phyloP scores from a whole-genome alignment of 1,140 invertebrate genomes.

The Tetramorium parvispinum region DNA sequence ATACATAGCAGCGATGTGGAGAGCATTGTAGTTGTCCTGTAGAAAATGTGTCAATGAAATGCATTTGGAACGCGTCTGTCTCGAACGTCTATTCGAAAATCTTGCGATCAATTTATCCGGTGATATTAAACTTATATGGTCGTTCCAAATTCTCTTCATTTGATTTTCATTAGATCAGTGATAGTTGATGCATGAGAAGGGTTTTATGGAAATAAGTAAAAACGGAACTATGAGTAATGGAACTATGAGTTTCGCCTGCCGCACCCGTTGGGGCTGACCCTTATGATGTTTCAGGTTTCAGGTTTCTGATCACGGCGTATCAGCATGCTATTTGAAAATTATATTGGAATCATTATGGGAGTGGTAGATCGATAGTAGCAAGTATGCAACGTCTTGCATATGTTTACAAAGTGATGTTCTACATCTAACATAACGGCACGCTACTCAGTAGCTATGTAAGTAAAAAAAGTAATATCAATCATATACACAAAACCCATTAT shows the following conservation, averaged over 20 bases:
- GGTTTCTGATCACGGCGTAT: conserved; percentile 78
- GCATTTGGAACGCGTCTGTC: neutral
- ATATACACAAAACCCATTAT: neutral
- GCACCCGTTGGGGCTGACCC: conserved; percentile 70
- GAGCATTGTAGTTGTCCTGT: conserved; percentile 97
- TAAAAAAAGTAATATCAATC: neutral
- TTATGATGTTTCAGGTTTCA: conserved; percentile 57
- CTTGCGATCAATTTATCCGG: neutral
- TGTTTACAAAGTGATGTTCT: conserved; percentile 5
- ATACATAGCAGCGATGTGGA: conserved; percentile 97
- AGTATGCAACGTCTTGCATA: conserved; percentile 16
- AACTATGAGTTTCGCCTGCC: conserved; percentile 73
- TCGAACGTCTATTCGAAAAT: neutral
- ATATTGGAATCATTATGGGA: conserved; percentile 77
- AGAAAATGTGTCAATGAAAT: conserved; percentile 74
- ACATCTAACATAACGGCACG: neutral
- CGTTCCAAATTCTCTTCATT: neutral
- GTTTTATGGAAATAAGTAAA: conserved; percentile 64
- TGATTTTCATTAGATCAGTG: neutral
- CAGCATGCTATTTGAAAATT: conserved; percentile 83
- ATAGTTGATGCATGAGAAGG: neutral
- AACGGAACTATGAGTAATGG: conserved; percentile 49
- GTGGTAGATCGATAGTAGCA: conserved; percentile 74
- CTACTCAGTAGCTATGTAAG: neutral
- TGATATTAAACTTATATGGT: neutral